phyloP scores from a whole-genome alignment of 2,113 vertebrate species.

The Capreolus pygargus region DNA sequence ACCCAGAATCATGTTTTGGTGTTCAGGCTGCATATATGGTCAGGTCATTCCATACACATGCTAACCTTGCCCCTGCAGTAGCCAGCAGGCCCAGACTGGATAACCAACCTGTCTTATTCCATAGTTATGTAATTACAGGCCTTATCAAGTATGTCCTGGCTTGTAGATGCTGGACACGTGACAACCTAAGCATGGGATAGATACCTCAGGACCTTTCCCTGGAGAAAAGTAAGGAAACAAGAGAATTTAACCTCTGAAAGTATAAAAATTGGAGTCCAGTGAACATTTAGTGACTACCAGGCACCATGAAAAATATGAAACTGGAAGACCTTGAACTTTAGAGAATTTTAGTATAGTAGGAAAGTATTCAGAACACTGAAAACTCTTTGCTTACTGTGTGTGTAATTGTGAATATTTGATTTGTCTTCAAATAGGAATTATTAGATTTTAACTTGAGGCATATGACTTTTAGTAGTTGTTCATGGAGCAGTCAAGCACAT shows the following conservation, averaged over 20 bases:
- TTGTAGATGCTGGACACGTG: conserved; percentile 38
- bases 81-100: conserved; percentile 43
- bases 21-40: background rate
- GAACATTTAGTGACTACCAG: background rate
- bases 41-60: background rate
- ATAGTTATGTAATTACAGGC: conserved; percentile 48
- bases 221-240: conserved; percentile 18
- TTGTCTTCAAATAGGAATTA: background rate
- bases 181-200: conserved; percentile 44
- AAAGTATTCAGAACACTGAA: background rate
- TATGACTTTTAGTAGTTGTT: background rate
- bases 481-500: background rate
- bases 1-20: background rate
- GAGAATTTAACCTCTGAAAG: background rate
- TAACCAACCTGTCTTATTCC: background rate
- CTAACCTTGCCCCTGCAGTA: background rate
- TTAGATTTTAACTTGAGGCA: background rate
- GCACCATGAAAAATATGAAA: background rate
- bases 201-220: conserved; percentile 58
- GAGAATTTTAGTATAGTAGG: background rate
- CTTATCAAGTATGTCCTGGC: conserved; percentile 54
- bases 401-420: background rate
- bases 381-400: background rate
- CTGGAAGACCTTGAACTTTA: background rate
- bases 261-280: background rate